phyloP scores from a whole-genome alignment of 1,140 invertebrate species.

The Prorops nasuta region DNA sequence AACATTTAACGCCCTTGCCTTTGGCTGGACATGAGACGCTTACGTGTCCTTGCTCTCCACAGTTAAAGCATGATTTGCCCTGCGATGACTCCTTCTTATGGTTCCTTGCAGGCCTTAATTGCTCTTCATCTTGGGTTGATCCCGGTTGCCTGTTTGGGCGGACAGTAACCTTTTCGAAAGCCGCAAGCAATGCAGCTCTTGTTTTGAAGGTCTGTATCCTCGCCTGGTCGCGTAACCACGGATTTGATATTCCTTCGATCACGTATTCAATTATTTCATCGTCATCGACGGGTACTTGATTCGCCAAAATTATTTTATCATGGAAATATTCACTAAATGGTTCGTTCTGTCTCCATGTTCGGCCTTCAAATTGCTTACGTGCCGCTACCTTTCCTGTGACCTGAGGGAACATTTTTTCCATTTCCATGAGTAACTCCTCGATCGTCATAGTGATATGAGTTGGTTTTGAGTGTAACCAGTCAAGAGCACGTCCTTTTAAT shows the following conservation, averaged over 20 bases:
- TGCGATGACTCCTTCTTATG: too few relatives aligned
- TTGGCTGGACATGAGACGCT: background rate
- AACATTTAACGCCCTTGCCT: background rate
- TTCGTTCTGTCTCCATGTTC: background rate
- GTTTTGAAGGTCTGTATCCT: constrained; percentile 3
- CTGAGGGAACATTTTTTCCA: background rate
- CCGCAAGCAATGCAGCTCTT: too few relatives aligned
- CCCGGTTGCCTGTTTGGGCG: too few relatives aligned
- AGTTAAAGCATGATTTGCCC: background rate
- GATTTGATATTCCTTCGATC: constrained; percentile 6
- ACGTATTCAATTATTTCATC: constrained; percentile 4
- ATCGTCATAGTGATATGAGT: constrained; percentile 2
- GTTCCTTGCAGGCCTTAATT: too few relatives aligned
- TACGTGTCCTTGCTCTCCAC: background rate
- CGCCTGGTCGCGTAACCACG: constrained; percentile 4
- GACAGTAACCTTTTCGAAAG: too few relatives aligned
- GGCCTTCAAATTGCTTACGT: background rate
- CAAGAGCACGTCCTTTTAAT: constrained; percentile 3
- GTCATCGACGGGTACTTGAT: background rate
- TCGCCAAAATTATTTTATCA: constrained; percentile 4
- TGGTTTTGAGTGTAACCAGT: constrained; percentile 4
- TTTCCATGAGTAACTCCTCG: background rate
- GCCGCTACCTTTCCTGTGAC: background rate
- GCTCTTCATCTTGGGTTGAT: too few relatives aligned
- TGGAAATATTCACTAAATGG: background rate